Conservation (phyloP, 2,797 vertebrate species). For the Sebastes taczanowskii region DNA sequence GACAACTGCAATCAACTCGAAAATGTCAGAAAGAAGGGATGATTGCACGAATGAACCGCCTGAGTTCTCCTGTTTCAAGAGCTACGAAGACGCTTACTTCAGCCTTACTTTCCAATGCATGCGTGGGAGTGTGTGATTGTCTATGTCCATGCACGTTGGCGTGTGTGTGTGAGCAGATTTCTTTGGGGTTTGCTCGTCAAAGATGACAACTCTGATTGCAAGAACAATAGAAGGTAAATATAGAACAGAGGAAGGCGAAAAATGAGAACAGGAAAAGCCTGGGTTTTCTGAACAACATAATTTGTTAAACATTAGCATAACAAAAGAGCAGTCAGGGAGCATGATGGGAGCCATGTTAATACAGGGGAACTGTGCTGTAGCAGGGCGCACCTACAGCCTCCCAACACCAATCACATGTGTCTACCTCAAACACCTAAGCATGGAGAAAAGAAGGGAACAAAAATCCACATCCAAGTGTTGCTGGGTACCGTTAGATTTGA, state of each 20-base stretch:
- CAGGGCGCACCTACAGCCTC: slow-evolving; percentile 20
- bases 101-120: background rate
- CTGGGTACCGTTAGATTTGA: background rate
- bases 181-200: slow-evolving; percentile 42
- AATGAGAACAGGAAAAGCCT: slow-evolving; percentile 37
- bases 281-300: slow-evolving; percentile 53
- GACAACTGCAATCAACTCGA: slow-evolving; percentile 17
- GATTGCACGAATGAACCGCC: slow-evolving; percentile 5
- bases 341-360: slow-evolving; percentile 23
- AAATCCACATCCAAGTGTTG: slow-evolving; percentile 16
- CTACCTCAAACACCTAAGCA: background rate
- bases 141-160: background rate
- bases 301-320: slow-evolving; percentile 57
- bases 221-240: slow-evolving; percentile 61
- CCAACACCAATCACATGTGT: slow-evolving; percentile 20
- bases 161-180: slow-evolving; percentile 18
- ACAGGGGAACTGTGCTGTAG: background rate
- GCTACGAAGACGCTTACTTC: background rate
- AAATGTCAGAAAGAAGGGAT: slow-evolving; percentile 21
- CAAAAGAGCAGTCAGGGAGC: slow-evolving; percentile 47
- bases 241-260: slow-evolving; percentile 35
- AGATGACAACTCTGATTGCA: slow-evolving; percentile 62
- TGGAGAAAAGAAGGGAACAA: background rate
- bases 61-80: background rate
- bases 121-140: background rate